Evolutionary conservation across 2,888 invertebrate genomes (phyloP), one percentile per base, ranked within the genome.

Genomic region (Epistrophe eligans): DNA sequence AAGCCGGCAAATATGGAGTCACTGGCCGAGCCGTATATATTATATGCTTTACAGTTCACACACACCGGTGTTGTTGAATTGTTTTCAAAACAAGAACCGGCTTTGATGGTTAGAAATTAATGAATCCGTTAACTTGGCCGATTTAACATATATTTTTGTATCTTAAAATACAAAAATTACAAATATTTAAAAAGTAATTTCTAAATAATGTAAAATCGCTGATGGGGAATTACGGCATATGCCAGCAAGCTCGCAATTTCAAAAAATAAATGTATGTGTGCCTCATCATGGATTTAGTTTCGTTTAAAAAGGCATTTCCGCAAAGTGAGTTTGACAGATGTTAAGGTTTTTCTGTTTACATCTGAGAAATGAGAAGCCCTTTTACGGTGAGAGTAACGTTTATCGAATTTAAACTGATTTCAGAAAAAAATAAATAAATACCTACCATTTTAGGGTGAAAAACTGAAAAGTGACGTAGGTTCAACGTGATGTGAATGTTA

Each of bases 331-430:
- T 64, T 48, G 57, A 66, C 73, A 50, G 73, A 40, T 73, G 64
- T 43, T 40, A 19, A 67, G 38, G 82, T 40, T 40, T 19, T 43
- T 24, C 24, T 13, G 15, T 11, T 17, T 7, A 13, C 28, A 2
- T 28, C 15, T 58, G 57, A 13, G 35, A 35, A 76, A 67, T 77
- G 71, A 38, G n/a, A 66, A 70, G 50, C 40, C 57, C 73, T 77
- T 58, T 50, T 62, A 71, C 57, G 73, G 81, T 24, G 24, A 3
- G 24, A 24, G 3, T 32, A 77, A 67, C 71, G 62, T 77, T 77
- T 82, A 73, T 82, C 19, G 77, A 77, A 79, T 79, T 82, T 60
- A 71, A 79, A 82, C 82, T 66, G 71, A 73, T 79, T 62, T 43
- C 11, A 60, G 13, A 40, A 3, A 40, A 60, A 67, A 48, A 50